phyloP scores from a whole-genome alignment of 1,140 invertebrate species.

The Rhizoglyphus robini region DNA sequence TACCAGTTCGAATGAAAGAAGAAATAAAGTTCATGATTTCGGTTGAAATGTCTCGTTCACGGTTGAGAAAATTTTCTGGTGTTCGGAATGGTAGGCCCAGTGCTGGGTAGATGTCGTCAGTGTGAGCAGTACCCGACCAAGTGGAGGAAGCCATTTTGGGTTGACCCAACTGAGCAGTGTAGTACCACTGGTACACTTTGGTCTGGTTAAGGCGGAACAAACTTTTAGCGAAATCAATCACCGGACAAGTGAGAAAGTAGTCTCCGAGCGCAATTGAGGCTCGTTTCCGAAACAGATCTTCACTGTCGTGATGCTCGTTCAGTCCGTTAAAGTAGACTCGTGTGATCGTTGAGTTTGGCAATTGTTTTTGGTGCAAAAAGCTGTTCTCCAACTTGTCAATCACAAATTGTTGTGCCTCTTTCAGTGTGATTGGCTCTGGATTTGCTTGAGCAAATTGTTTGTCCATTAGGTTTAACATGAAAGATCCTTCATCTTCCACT shows the following conservation, averaged over 20 bases:
- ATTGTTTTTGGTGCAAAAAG: too few species aligned
- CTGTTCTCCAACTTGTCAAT: not conserved
- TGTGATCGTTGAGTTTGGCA: not conserved
- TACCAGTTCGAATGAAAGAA: not conserved
- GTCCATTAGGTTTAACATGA: constrained; percentile 52
- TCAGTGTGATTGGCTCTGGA: not conserved
- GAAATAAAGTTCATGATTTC: constrained; percentile 12
- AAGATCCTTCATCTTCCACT: constrained; percentile 85
- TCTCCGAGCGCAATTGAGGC: constrained; percentile 46
- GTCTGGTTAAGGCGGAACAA: not conserved
- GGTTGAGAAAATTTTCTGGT: not conserved
- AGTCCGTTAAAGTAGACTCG: not conserved
- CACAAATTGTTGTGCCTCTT: not conserved
- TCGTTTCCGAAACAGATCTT: not conserved
- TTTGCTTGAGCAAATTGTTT: not conserved
- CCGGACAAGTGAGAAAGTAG: constrained; percentile 75
- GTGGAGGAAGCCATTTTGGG: not conserved
- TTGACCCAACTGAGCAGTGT: not conserved
- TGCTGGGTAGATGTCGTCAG: constrained; percentile 84
- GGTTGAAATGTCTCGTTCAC: not conserved
- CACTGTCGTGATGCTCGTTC: not conserved
- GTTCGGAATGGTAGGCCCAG: constrained; percentile 69
- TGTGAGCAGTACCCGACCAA: constrained; percentile 91
- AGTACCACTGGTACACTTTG: constrained; percentile 15
- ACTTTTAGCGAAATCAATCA: constrained; percentile 2